A percentile compares a stretch with the other conserved stretches of the same genome.
Evolutionary conservation across 2,888 invertebrate species (phyloP).

Genomic region (Pollenia angustigena): DNA sequence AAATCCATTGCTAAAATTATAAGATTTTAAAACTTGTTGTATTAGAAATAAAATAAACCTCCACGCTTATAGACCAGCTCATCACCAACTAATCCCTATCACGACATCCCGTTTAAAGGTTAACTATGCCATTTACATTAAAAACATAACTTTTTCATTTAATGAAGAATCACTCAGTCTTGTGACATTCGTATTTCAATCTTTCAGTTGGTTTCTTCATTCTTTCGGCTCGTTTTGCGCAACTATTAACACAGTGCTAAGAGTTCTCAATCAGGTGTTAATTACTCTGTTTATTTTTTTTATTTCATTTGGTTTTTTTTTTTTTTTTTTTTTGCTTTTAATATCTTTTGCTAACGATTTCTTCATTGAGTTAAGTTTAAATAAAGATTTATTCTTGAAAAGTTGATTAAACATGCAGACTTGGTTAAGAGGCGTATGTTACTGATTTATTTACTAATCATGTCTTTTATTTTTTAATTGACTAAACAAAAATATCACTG

Average conservation of each 20-base stretch:
- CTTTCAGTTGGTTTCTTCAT: background rate
- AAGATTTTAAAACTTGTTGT: too few species aligned
- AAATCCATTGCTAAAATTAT: too few species aligned
- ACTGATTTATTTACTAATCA: background rate
- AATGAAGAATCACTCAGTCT: slow-evolving; percentile 21
- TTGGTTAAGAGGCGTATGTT: background rate
- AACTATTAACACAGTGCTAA: slow-evolving; percentile 76
- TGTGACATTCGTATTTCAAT: slow-evolving; percentile 51
- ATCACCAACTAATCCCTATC: too few species aligned
- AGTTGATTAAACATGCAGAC: background rate
- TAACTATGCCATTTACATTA: too few species aligned
- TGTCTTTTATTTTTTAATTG: slow-evolving; percentile 26
- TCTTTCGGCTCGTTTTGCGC: background rate
- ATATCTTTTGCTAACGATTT: background rate
- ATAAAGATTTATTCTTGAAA: background rate
- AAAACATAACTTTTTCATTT: background rate
- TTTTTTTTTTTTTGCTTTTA: background rate
- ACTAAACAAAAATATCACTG: slow-evolving; percentile 6
- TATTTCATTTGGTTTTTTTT: background rate
- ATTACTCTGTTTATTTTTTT: slow-evolving; percentile 73
- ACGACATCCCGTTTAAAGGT: too few species aligned
- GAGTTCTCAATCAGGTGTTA: slow-evolving; percentile 80
- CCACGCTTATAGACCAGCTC: too few species aligned
- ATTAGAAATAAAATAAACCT: too few species aligned
- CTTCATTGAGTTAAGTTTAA: slow-evolving; percentile 7